A percentile compares a stretch with the other conserved stretches of the same genome.
Evolutionary conservation across 2,888 invertebrate species (phyloP).

Genomic region (Cephus runcator): DNA sequence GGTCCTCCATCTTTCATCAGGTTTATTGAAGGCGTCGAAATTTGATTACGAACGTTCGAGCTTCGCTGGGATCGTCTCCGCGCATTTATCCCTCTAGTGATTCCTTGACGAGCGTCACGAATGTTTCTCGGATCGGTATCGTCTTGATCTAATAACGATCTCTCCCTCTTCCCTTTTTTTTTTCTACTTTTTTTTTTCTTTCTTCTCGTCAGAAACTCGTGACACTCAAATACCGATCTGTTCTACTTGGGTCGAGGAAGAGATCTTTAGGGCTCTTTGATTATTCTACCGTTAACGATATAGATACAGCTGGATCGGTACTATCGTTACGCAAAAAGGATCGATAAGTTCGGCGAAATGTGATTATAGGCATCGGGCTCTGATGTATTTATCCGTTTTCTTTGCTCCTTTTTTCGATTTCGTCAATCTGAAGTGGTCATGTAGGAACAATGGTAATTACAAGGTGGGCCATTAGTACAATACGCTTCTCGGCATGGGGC

Average conservation of each 20-base stretch:
- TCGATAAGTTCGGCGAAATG: conserved; percentile 2
- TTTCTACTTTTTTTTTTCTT: too few relatives aligned
- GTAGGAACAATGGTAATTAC: conserved; percentile 51
- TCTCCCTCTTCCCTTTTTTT: neutral
- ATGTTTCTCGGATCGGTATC: neutral
- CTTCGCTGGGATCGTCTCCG: neutral
- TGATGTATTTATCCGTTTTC: conserved; percentile 6
- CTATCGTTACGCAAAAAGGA: conserved; percentile 1
- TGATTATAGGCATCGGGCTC: neutral
- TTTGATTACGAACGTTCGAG: conserved; percentile 29
- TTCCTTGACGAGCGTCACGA: neutral
- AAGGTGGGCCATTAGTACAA: conserved; percentile 46
- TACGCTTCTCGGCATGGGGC: conserved; percentile 46
- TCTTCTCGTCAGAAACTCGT: neutral
- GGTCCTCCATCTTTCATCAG: conserved; percentile 32
- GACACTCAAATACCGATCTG: neutral
- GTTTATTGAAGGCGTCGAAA: conserved; percentile 36
- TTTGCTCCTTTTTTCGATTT: conserved; percentile 19
- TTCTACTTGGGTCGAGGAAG: neutral
- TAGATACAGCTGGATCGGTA: neutral
- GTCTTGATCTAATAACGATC: neutral
- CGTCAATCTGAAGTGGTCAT: conserved; percentile 32
- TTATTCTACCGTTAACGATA: neutral
- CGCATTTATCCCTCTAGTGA: neutral
- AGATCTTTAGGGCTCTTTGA: neutral